Evolutionary conservation across 1,140 invertebrate genomes (phyloP), one percentile per base, ranked within the genome.

Genomic region (Macrosteles quadrilineatus): DNA sequence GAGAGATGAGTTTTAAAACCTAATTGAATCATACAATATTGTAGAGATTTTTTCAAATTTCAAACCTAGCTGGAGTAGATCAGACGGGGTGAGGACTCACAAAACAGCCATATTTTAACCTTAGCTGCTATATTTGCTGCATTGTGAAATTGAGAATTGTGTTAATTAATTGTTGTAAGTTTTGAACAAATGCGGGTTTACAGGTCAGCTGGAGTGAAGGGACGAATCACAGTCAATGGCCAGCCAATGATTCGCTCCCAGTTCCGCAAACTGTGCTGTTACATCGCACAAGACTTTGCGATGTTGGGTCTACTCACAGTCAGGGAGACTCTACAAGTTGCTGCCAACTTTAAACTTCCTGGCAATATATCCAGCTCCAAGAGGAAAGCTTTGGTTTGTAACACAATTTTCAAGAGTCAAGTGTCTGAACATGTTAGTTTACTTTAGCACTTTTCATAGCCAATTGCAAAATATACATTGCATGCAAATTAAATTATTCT

Each of bases 291-390:
- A 73, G 85, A 91, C 47, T 87, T 90, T 57, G 83, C 84, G 4
- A 79, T 92, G 0, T 80, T 91, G 19, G 88, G 90, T 0, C 82
- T 95, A 65, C 84, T 96, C 21, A 94, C 92, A 0, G 94, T 96
- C 0, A 82, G 85, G 3, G 94, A 97, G 80, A 92, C 91, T 71
- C 94, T 96, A 91, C 84, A 85, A 70, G 85, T 93, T 25, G 92
- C 94, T 0, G 91, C 94, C 0, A 91, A 94, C 77, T 86, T 96
- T 0, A 96, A 96, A 78, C 81, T 96, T 21, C 50, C 55, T 65
- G 31, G 25, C 11, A 67, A 71, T 14, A 65, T 43, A 36, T 59
- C 6, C 23, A 91, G 67, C 87, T 94, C 63, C 78, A 84, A 72
- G 71, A 78, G 30, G 29, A 72, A 47, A 57, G 57, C 32, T 62